phyloP scores from a whole-genome alignment of 2,113 vertebrate genomes.

The Paralichthys olivaceus region DNA sequence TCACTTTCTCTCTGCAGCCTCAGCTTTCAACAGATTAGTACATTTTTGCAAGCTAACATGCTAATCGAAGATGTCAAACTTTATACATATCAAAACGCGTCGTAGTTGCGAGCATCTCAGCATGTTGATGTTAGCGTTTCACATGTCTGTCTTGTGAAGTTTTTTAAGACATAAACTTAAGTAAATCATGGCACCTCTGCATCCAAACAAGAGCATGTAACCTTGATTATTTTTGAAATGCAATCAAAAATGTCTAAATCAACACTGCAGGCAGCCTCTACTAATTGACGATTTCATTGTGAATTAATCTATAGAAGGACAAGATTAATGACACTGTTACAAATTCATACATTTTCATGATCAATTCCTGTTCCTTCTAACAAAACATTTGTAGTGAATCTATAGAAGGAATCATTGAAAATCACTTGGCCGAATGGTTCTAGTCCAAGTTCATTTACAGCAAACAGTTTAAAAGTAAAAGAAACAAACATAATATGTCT shows the following conservation, averaged over 20 bases:
- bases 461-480: background rate
- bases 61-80: background rate
- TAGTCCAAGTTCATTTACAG: background rate
- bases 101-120: too few species aligned
- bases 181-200: background rate
- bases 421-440: background rate
- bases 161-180: background rate
- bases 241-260: background rate
- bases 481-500: background rate
- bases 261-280: background rate
- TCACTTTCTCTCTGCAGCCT: too few species aligned
- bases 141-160: too few species aligned
- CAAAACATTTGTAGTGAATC: background rate
- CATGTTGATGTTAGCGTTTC: too few species aligned
- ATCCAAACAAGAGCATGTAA: too few species aligned
- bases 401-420: background rate
- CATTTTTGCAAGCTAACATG: background rate
- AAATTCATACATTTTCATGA: background rate
- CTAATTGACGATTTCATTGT: background rate
- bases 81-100: background rate
- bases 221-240: too few species aligned
- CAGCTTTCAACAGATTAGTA: too few species aligned
- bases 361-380: background rate
- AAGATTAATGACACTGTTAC: background rate
- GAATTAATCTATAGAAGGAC: background rate